Conservation (phyloP, 1,140 invertebrate species). For the Melitaea cinxia region DNA sequence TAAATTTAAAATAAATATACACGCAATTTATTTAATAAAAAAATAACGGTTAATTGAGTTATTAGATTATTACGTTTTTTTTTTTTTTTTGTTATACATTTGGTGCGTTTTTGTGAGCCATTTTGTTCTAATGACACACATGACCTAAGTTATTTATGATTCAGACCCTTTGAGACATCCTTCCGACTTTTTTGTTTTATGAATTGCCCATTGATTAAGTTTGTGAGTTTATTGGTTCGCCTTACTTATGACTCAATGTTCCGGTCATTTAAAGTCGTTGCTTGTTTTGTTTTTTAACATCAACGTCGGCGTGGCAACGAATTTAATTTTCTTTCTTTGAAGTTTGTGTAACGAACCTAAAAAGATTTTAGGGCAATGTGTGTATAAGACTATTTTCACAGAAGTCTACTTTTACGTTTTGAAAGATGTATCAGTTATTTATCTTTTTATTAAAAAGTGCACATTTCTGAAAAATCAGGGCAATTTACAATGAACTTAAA, state of each 20-base stretch:
- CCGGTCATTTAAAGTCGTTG: constrained; percentile 8
- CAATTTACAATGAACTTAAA: no score
- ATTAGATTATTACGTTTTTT: not conserved
- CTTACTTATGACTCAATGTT: constrained; percentile 41
- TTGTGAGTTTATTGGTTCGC: constrained; percentile 43
- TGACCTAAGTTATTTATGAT: constrained; percentile 20
- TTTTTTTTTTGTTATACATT: not conserved
- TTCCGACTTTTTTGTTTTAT: constrained; percentile 35
- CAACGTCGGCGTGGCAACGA: not conserved
- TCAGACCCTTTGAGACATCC: constrained; percentile 47
- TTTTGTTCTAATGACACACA: not conserved
- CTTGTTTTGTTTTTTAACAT: not conserved
- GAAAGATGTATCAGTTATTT: no score
- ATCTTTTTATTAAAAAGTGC: no score
- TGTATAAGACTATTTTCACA: not conserved
- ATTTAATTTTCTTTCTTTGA: not conserved
- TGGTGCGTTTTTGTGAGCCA: not conserved
- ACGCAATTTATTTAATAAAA: not conserved
- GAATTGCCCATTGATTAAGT: constrained; percentile 48
- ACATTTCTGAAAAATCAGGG: no score
- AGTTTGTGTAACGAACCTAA: not conserved
- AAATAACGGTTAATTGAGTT: no score
- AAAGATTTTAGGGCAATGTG: not conserved
- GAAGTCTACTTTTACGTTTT: no score
- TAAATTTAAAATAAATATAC: not conserved